These are phyloP conservation scores for Eolophus roseicapilla DNA, from an alignment of 2,113 vertebrate genomes.

Conservation along the genomic window DNA sequence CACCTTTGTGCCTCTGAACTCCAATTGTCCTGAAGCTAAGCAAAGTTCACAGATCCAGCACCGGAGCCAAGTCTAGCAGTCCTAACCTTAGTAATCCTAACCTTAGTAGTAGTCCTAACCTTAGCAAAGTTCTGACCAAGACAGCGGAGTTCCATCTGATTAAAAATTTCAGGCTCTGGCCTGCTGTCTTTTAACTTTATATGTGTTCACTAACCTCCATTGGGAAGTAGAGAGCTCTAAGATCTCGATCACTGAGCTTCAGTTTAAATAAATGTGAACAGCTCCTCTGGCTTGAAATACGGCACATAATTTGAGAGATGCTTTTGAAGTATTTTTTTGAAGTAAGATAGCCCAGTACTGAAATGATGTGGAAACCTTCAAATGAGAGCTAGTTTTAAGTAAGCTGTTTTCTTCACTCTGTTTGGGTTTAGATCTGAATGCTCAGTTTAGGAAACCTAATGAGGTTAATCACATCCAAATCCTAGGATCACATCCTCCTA, in stretches of 20 bases:
- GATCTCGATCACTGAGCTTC: background rate
- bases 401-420: background rate
- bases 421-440: background rate
- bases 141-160: background rate
- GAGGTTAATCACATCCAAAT: background rate
- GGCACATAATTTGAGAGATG: background rate
- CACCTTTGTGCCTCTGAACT: conserved; percentile 14
- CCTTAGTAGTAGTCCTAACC: background rate
- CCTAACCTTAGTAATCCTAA: background rate
- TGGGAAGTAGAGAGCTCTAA: background rate
- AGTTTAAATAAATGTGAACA: background rate
- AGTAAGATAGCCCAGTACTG: background rate
- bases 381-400: background rate
- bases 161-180: background rate
- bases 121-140: background rate
- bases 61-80: background rate
- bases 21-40: background rate
- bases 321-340: background rate
- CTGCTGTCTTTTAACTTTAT: conserved; percentile 4
- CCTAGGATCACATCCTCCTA: background rate
- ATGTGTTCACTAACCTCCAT: background rate
- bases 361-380: background rate
- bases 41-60: background rate
- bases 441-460: background rate
- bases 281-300: background rate